phyloP scores from a whole-genome alignment of 2,113 vertebrate genomes.

The Miniopterus natalensis region DNA sequence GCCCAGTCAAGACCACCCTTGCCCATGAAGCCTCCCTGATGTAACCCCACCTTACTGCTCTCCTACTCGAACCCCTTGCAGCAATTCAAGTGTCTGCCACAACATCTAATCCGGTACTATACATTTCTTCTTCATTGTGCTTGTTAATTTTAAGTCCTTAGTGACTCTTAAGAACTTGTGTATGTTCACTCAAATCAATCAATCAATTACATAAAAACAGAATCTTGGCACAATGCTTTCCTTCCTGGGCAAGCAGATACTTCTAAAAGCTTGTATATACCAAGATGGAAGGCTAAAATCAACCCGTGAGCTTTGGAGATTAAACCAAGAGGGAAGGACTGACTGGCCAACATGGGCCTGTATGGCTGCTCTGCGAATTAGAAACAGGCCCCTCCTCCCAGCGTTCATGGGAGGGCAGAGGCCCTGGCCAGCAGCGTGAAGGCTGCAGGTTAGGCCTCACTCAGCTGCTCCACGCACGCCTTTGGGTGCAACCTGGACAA shows the following conservation, averaged over 20 bases:
- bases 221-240: background rate
- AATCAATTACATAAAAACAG: background rate
- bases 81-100: background rate
- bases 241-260: background rate
- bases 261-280: background rate
- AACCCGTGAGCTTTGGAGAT: background rate
- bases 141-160: background rate
- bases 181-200: background rate
- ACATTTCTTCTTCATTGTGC: background rate
- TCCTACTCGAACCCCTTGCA: background rate
- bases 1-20: background rate
- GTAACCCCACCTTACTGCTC: background rate
- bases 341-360: background rate
- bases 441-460: background rate
- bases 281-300: background rate
- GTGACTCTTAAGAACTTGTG: background rate
- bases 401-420: accelerated
- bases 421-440: background rate
- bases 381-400: background rate
- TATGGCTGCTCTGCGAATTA: accelerated
- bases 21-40: background rate
- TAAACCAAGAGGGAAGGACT: background rate
- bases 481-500: background rate
- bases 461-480: accelerated
- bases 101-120: too few species aligned